Base-by-base conservation (phyloP, 2,888 invertebrate species). In the Gortyna flavago region DNA sequence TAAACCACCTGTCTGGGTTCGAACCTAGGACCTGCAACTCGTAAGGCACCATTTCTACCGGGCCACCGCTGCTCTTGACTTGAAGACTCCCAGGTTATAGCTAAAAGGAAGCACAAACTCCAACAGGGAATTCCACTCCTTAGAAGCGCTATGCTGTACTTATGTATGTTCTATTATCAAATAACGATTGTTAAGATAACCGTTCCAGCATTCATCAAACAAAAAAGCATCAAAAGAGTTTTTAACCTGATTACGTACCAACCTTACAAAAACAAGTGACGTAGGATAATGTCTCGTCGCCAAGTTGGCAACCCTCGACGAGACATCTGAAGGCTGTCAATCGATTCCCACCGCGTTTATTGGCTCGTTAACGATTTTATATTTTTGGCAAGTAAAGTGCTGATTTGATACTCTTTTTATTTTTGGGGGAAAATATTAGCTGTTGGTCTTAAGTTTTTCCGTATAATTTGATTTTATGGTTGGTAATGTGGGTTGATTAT, bases 311-410 rank as follows among this genome's bases (percentile, higher is more conserved):
- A 59, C 61, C 54, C 38, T 62, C 54, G 44, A 32, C 35, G 38
- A 68, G 54, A 72, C 71, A 80, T 75, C 75, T 67, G 69, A 80
- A 72, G 62, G 75, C 51, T 70, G 75, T 70, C 75, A 80, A 84
- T 84, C 73, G 77, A 77, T 77, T 80, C 72, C 75, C 73, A 72
- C 38, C 29, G 51, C 71, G 48, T 81, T 85, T 80, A 85, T 80
- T 75, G 62, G 67, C 48, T 81, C 87, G 83, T 87, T 83, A 85
- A 81, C 73, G 75, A 51, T 87, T 87, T 81, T 83, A 83, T 75
- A 81, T 75, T 85, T 75, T 69, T 61, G 77, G 48, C 29, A 44
- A 84, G 80, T 69, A 59, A 65, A 84, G 71, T 75, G 70, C 73
- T 73, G 80, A 74, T 32, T 64, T 48, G 67, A 67, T 64, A 67